A percentile compares a stretch with the other conserved stretches of the same genome.
phyloP scores from a whole-genome alignment of 2,888 invertebrate genomes.

The Melipona bicolor region DNA sequence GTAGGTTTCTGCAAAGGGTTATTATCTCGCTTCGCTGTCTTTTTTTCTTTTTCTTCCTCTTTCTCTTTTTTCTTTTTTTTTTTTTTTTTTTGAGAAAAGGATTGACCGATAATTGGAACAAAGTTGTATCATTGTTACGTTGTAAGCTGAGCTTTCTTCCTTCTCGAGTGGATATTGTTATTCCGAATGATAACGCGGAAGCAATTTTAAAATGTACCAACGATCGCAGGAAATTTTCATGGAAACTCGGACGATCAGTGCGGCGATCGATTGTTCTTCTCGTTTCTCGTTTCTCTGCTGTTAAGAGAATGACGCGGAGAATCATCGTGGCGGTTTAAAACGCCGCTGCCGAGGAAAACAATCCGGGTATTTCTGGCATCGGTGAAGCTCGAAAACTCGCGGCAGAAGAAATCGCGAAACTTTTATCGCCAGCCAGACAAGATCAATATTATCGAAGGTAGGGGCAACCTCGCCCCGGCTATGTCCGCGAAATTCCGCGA shows the following conservation, averaged over 20 bases:
- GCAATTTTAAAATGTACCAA: background rate
- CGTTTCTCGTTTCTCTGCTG: background rate
- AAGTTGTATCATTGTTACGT: background rate
- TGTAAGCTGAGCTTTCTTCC: background rate
- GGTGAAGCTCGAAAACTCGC: background rate
- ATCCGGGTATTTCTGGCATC: conserved; percentile 15
- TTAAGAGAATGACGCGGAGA: background rate
- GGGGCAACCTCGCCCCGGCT: conserved; percentile 6
- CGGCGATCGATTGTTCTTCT: background rate
- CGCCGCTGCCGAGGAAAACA: conserved; percentile 1
- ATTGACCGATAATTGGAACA: background rate
- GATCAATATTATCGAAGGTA: conserved; percentile 59
- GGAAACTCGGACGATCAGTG: background rate
- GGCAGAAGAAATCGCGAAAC: conserved; percentile 34
- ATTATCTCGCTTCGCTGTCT: background rate
- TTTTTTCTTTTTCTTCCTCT: background rate
- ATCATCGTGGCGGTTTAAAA: background rate
- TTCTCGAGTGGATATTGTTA: conserved; percentile 2
- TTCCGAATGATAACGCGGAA: background rate
- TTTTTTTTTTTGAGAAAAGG: background rate
- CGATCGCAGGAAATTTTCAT: background rate
- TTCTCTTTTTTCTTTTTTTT: background rate
- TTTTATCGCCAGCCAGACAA: conserved; percentile 50
- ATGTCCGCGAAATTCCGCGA: conserved; percentile 38
- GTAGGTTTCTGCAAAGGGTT: background rate